Evolutionary conservation across 2,113 vertebrate species (phyloP).

Genomic region (Syngnathoides biaculeatus): DNA sequence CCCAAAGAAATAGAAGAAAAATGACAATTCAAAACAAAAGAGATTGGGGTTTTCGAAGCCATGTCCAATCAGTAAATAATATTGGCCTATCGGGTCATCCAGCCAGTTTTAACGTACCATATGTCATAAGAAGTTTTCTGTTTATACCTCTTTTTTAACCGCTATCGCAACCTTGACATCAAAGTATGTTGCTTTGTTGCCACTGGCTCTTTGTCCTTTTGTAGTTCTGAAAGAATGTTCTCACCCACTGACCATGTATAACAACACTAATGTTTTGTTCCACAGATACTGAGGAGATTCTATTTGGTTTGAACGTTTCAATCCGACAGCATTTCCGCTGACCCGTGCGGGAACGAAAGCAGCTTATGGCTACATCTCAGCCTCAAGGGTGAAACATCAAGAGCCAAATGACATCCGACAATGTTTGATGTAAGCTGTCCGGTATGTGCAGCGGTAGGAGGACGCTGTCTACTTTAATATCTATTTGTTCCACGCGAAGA

Average conservation of each 20-base stretch:
- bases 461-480: conserved; percentile 14
- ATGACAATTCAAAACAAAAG: too few relatives aligned
- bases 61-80: too few relatives aligned
- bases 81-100: too few relatives aligned
- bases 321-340: conserved; percentile 40
- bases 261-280: background rate
- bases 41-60: too few relatives aligned
- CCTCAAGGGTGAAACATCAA: conserved; percentile 37
- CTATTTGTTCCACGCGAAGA: conserved; percentile 8
- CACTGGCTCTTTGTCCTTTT: conserved; percentile 12
- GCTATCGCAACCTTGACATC: background rate
- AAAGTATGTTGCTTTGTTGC: background rate
- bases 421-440: conserved; percentile 28
- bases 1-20: too few relatives aligned
- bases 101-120: too few relatives aligned
- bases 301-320: conserved; percentile 32
- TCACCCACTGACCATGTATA: conserved; percentile 19
- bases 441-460: conserved; percentile 20
- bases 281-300: conserved; percentile 7
- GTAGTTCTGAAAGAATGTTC: background rate
- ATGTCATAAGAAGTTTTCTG: too few relatives aligned
- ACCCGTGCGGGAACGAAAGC: conserved; percentile 43
- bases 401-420: conserved; percentile 40
- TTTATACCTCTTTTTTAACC: too few relatives aligned
- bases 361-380: conserved; percentile 29